Base-by-base conservation (phyloP, 2,797 vertebrate genomes). In the Buphagus erythrorhynchus region DNA sequence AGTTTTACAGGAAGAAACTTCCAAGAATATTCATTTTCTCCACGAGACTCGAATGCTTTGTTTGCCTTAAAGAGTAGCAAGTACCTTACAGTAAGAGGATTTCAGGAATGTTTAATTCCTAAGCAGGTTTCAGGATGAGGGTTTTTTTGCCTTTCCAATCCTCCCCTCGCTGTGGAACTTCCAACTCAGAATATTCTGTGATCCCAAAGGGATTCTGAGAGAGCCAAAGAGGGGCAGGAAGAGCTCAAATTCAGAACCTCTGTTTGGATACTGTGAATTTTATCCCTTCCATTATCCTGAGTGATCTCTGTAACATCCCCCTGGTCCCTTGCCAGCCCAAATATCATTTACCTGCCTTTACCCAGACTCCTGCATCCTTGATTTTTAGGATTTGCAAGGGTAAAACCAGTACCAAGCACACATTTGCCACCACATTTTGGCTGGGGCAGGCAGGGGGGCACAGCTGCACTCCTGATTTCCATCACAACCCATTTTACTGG, bases 81-180 rank as follows among this genome's bases (percentile, higher is more conserved):
- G 93, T 81, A 75, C 88, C 92, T 95, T 86, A 94, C 90, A 96
- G 92, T 75, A 95, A 96, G 79, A 93, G 82, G 86, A 95, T 93
- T 97, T 93, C 62, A 77, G 94, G 93, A 95, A 95, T 96, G 91
- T 88, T 78, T 76, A 10, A 94, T 93, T 95, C 89, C 95, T 95
- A 79, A 95, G 77, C 45, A 90, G 67, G 79, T 91, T 86, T 69
- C 26, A 72, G 87, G 85, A 86, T 59, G 67, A 84, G 36, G 31
- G 4, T 54, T 72, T 83, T 72, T 86, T 45, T 33, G 58, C 55
- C 24, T 87, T 66, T 89, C 72, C 48, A 49, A 38, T 26, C 16
- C 0, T 0, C 36, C 29, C 31, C 36, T 91, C 4, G 10, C 45
- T 28, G n/a, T 2, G 12, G 45, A 81, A 28, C 26, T 71, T 72